phyloP scores from a whole-genome alignment of 2,888 invertebrate species.

The Tetramorium bicarinatum region DNA sequence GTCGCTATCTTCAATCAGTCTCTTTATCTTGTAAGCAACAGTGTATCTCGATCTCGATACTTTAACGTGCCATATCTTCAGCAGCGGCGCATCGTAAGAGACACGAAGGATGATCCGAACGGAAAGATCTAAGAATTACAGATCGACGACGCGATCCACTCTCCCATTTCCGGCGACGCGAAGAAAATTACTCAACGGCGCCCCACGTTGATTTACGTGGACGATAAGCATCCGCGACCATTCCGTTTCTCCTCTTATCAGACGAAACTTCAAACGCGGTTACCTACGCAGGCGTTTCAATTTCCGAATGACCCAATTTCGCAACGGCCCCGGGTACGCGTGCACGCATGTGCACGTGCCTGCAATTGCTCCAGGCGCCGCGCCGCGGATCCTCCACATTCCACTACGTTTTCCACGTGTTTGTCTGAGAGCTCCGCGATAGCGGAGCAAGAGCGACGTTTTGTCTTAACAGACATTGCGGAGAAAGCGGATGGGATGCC shows the following conservation, averaged over 20 bases:
- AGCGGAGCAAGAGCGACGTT: not conserved
- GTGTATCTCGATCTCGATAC: not conserved
- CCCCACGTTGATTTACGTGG: not conserved
- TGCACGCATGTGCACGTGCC: slow-evolving; percentile 23
- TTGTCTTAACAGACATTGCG: not conserved
- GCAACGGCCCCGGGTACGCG: slow-evolving; percentile 73
- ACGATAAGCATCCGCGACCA: slow-evolving; percentile 48
- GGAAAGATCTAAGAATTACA: not conserved
- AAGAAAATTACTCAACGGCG: slow-evolving; percentile 51
- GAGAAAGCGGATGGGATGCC: not conserved
- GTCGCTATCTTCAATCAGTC: not conserved
- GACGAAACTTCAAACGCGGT: slow-evolving; percentile 61
- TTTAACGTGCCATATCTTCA: not conserved
- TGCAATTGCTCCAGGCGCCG: slow-evolving; percentile 12
- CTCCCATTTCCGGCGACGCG: slow-evolving; percentile 6
- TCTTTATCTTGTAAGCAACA: not conserved
- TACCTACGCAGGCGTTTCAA: slow-evolving; percentile 75
- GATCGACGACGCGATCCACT: slow-evolving; percentile 6
- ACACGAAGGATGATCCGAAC: not conserved
- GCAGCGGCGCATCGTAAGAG: not conserved
- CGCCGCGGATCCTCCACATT: slow-evolving; percentile 10
- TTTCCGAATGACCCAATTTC: slow-evolving; percentile 85
- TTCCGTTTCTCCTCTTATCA: slow-evolving; percentile 58
- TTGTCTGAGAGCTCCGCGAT: not conserved
- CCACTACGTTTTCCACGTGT: slow-evolving; percentile 15